phyloP scores from a whole-genome alignment of 2,888 invertebrate species.

The Epinotia brunnichana region DNA sequence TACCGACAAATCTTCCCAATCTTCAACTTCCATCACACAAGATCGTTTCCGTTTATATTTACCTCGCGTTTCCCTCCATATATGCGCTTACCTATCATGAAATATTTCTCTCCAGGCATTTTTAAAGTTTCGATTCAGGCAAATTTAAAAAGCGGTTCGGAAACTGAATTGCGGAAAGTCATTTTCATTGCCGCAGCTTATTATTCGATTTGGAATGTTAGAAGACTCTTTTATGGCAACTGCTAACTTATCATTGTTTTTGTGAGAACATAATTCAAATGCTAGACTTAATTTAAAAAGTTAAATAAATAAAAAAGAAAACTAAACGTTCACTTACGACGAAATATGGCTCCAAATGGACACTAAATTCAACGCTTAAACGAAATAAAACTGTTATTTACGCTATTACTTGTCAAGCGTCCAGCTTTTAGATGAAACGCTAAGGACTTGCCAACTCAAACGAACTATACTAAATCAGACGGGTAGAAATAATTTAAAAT shows the following conservation, averaged over 20 bases:
- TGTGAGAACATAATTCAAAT: background rate
- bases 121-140: constrained; percentile 25
- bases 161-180: constrained; percentile 7
- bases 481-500: background rate
- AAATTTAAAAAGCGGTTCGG: constrained; percentile 4
- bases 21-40: constrained; percentile 10
- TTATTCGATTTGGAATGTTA: background rate
- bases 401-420: constrained; percentile 40
- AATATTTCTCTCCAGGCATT: constrained; percentile 10
- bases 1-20: background rate
- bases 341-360: constrained; percentile 27
- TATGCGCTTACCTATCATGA: constrained; percentile 32
- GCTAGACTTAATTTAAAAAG: constrained; percentile 3
- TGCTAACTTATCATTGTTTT: background rate
- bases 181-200: constrained; percentile 1
- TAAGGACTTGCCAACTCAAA: constrained; percentile 28
- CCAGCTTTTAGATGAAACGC: constrained; percentile 36
- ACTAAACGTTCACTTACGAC: constrained; percentile 3
- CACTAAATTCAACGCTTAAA: constrained; percentile 33
- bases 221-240: background rate
- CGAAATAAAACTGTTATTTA: constrained; percentile 33
- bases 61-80: background rate
- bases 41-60: constrained; percentile 28
- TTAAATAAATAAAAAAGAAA: background rate
- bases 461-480: constrained; percentile 11